These are phyloP conservation scores for Strongylocentrotus purpuratus DNA, from an alignment of 35 echinoderm and acorn worm genomes.

Conservation along the genomic window DNA sequence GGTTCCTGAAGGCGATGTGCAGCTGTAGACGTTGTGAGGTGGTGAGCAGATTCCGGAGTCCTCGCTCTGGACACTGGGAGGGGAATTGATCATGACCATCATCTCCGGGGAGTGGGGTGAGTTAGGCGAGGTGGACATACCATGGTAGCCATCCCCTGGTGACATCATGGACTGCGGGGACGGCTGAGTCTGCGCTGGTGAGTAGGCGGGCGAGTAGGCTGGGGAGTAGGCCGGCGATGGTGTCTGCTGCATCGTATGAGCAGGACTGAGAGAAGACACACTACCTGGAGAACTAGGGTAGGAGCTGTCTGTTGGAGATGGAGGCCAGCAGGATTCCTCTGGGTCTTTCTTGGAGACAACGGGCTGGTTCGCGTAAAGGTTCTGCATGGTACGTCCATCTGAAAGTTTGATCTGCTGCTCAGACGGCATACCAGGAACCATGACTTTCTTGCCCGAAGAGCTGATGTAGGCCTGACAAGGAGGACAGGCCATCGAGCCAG, in stretches of 20 bases:
- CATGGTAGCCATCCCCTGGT: not conserved
- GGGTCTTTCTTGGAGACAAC: not conserved
- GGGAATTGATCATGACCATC: not conserved
- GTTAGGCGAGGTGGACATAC: constrained; percentile 31
- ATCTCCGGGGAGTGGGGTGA: not conserved
- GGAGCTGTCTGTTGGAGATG: not conserved
- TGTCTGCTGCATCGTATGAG: not conserved
- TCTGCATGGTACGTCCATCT: not conserved
- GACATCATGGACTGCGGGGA: constrained; percentile 29
- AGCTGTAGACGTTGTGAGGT: constrained; percentile 20
- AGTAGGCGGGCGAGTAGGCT: not conserved
- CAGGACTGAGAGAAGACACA: not conserved
- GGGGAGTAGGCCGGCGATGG: not conserved
- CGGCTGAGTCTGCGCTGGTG: not conserved
- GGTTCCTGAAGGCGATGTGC: not conserved
- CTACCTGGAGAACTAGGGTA: not conserved
- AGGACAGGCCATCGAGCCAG: not conserved
- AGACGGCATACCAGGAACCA: not conserved
- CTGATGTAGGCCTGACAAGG: not conserved
- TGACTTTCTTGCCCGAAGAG: not conserved
- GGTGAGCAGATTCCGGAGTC: constrained; percentile 31
- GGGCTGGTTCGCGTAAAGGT: not conserved
- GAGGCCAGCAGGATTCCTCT: not conserved
- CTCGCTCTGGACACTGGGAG: not conserved
- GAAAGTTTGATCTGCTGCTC: not conserved